These are phyloP conservation scores for Drosophila rellima DNA, from an alignment of 2,888 invertebrate species.

Conservation along the genomic window DNA sequence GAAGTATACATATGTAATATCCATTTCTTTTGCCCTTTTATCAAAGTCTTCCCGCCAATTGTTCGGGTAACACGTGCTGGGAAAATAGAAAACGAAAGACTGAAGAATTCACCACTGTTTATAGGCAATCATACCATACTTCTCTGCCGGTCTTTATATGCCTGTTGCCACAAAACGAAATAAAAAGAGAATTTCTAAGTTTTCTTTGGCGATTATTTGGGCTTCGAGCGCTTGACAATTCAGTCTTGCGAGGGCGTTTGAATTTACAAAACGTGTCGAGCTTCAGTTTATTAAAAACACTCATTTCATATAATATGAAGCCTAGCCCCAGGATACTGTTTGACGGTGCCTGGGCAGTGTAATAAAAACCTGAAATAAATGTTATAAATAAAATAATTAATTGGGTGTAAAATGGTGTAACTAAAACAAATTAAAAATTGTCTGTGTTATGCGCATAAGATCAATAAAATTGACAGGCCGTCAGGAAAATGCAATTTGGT, in stretches of 20 bases:
- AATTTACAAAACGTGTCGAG: slow-evolving; percentile 62
- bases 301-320: slow-evolving; percentile 4
- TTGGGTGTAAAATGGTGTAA: slow-evolving; percentile 1
- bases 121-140: slow-evolving; percentile 55
- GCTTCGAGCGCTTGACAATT: slow-evolving; percentile 49
- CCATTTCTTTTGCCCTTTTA: too few relatives aligned
- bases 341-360: neutral
- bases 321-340: slow-evolving; percentile 16
- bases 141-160: slow-evolving; percentile 39
- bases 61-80: slow-evolving; percentile 34
- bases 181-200: slow-evolving; percentile 79
- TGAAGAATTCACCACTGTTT: slow-evolving; percentile 57
- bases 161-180: slow-evolving; percentile 53
- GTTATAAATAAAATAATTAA: neutral
- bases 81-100: neutral
- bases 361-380: neutral
- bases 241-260: slow-evolving; percentile 79
- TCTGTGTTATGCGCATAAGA: slow-evolving; percentile 13
- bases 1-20: too few relatives aligned
- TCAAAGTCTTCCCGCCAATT: slow-evolving; percentile 31
- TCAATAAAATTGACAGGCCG: slow-evolving; percentile 36
- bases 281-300: slow-evolving; percentile 4
- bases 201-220: slow-evolving; percentile 79
- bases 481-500: slow-evolving; percentile 37
- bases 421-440: slow-evolving; percentile 15